phyloP scores from a whole-genome alignment of 2,888 invertebrate species.

The Leucophenga maculata region DNA sequence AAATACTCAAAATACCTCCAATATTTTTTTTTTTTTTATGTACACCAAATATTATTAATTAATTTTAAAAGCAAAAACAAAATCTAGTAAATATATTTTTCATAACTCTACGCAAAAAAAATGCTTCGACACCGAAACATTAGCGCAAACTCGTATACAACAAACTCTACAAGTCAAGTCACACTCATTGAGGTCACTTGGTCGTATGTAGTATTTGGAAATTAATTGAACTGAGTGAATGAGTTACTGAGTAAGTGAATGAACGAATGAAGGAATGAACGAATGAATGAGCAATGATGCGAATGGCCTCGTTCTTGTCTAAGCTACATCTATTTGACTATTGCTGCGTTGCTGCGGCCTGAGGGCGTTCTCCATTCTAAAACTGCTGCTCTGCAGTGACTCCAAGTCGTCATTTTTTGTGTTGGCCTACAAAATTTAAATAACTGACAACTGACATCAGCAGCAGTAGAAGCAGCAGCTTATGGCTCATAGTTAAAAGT shows the following conservation, averaged over 20 bases:
- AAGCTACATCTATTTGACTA: not conserved
- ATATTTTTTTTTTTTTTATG: too few species aligned
- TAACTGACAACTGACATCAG: not conserved
- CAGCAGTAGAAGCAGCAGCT: not conserved
- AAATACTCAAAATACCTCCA: too few species aligned
- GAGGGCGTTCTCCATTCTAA: not conserved
- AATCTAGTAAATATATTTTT: too few species aligned
- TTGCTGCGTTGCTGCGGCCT: not conserved
- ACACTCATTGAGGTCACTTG: too few species aligned
- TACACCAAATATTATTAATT: too few species aligned
- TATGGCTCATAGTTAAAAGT: not conserved
- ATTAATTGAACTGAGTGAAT: too few species aligned
- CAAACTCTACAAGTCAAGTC: too few species aligned
- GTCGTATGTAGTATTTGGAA: too few species aligned
- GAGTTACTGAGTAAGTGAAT: not conserved
- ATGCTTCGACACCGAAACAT: too few species aligned
- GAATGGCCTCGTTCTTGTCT: slow-evolving; percentile 1
- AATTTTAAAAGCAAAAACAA: too few species aligned
- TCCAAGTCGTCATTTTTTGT: not conserved
- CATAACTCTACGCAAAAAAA: too few species aligned
- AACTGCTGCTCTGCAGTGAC: not conserved
- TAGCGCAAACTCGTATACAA: too few species aligned
- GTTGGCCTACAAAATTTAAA: not conserved
- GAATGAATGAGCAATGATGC: not conserved
- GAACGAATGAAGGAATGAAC: not conserved